Base-by-base conservation (phyloP, 2,888 invertebrate species). In the Cantharis rustica region DNA sequence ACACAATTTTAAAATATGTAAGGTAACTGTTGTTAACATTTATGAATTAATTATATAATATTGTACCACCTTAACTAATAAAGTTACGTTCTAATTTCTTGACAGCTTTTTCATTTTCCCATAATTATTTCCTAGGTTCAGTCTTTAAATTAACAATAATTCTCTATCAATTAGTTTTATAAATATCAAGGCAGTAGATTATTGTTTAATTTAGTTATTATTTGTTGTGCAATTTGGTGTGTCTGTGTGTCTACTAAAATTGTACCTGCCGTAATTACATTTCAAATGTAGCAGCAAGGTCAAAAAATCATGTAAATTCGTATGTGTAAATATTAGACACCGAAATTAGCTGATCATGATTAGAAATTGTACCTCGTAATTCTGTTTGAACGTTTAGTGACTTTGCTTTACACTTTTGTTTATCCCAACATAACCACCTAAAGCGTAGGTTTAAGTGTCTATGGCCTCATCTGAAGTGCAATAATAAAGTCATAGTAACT, bases 401-500 rank as follows among this genome's bases (percentile, higher is more conserved):
- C 47, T 47, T 47, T 47, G n/a, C 47, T 47, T 47, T 47, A 9
- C 47, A 47, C 64, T 66, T 66, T 66, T 66, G 64, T 66, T 66
- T 66, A 66, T 66, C 23, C 64, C 17, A 66, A 66, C 64, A 66
- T 23, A 23, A 66, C 64, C 23, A 66, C 64, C 23, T 20, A n/a
- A 10, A 66, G 23, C 68, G 70, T 73, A 27, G 70, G 73, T 20
- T 73, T 71, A 73, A 71, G 69, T 73, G 76, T 73, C 61, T 73
- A 23, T 73, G 64, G 73, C 73, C 73, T 76, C 73, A 68, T 73
- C 70, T 27, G 20, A 66, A 69, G 20, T 47, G 70, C 62, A 70
- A 73, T 76, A 76, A 76, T 76, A 76, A 69, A 76, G 76, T 73
- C 68, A 73, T 73, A 73, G 75, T 71, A 61, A 71, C 31, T 74